Percentiles rank a stretch among this genome's conserved stretches.
These are phyloP conservation scores for Thinocorus orbignyianus DNA, from an alignment of 2,113 vertebrate genomes.

Conservation along the genomic window DNA sequence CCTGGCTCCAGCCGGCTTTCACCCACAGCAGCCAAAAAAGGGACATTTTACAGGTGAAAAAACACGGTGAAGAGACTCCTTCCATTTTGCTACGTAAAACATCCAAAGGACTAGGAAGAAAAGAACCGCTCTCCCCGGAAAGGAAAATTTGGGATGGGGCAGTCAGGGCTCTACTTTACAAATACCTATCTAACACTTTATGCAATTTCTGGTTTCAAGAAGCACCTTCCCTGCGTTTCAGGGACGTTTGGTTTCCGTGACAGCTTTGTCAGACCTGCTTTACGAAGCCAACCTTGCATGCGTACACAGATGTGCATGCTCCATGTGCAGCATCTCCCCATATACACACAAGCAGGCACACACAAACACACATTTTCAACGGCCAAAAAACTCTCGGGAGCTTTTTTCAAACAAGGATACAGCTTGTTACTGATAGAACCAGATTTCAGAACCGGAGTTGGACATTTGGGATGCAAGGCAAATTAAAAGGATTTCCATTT, in stretches of 20 bases:
- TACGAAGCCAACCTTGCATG: background rate
- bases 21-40: background rate
- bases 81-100: background rate
- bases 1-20: background rate
- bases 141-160: background rate
- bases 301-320: background rate
- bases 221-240: background rate
- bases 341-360: constrained; percentile 38
- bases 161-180: background rate
- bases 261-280: background rate
- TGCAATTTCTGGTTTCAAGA: background rate
- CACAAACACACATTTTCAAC: background rate
- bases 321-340: constrained; percentile 49
- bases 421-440: background rate
- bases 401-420: constrained; percentile 59
- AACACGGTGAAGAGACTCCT: background rate
- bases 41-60: background rate
- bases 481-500: background rate
- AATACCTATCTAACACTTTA: background rate
- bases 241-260: background rate
- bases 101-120: background rate
- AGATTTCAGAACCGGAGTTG: background rate
- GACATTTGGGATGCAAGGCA: background rate
- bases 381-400: constrained; percentile 38
- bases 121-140: background rate